Evolutionary conservation across 2,113 vertebrate species (phyloP), one percentile per base, ranked within the genome.

Genomic region (Peromyscus californicus): DNA sequence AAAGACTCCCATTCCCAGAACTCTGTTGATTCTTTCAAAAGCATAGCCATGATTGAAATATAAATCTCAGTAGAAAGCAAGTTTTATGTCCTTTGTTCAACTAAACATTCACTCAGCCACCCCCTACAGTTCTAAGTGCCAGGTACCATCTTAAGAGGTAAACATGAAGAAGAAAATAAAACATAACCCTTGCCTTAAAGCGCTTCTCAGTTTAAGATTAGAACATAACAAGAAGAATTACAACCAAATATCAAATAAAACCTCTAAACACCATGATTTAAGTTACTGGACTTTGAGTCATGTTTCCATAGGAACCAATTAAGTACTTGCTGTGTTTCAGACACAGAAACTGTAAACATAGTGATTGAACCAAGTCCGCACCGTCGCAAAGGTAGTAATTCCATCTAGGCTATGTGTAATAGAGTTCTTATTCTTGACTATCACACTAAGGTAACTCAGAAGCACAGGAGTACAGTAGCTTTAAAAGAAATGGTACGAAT

Each of bases 1-100:
- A 98, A 97, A 97, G 48, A 59, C 70, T 96, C 72, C 24, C 98
- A 86, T 76, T 96, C 85, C 33, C 91, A 97, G 61, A 91, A 89
- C 45, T 94, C 67, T 80, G 85, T 54, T 83, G 63, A 86, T 93
- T 95, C 88, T 97, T 94, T 75, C 59, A 80, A 97, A 88, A 97
- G 42, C 31, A 59, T 33, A 96, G 80, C 59, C 0, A 95, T 26
- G 12, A 80, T 88, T 67, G 39, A 93, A 91, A 93, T 87, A 31
- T 48, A 94, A 74, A 95, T 95, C 69, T 80, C 87, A 11, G 1
- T 72, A 88, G 90, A 96, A 97, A 33, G 7, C 85, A 82, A 85
- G 72, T 97, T 96, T 22, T 78, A 75, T 59, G 65, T 88, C 13
- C 70, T 95, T 57, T 12, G 3, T 69, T 86, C 61, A 42, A 24